phyloP scores from a whole-genome alignment of 2,888 invertebrate genomes.

The Barypeithes pellucidus region DNA sequence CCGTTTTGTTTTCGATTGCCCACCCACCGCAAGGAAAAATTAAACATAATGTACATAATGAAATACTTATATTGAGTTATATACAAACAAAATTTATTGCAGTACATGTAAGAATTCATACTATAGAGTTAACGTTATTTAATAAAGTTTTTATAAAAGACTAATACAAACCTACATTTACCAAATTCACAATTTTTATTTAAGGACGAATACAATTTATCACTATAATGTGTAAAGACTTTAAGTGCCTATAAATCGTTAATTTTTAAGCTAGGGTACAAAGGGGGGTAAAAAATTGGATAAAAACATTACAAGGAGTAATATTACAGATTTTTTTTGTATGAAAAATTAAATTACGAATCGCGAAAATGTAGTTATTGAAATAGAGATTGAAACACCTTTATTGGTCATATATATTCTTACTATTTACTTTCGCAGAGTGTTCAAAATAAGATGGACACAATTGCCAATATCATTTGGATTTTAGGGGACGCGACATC shows the following conservation, averaged over 20 bases:
- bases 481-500: too few species aligned
- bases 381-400: too few species aligned
- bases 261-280: conserved; percentile 1
- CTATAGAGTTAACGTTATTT: conserved; percentile 36
- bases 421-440: too few species aligned
- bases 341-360: too few species aligned
- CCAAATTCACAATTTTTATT: conserved; percentile 41
- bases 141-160: conserved; percentile 41
- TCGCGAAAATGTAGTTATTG: too few species aligned
- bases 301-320: not conserved
- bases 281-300: not conserved
- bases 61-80: conserved; percentile 48
- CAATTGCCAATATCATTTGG: too few species aligned
- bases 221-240: conserved; percentile 34
- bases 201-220: conserved; percentile 46
- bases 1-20: too few species aligned
- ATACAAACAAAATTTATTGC: conserved; percentile 43
- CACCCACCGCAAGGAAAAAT: too few species aligned
- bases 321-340: not conserved
- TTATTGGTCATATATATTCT: too few species aligned
- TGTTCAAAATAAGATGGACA: too few species aligned
- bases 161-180: conserved; percentile 41
- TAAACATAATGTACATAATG: conserved; percentile 33
- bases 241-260: conserved; percentile 26
- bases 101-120: conserved; percentile 41